Base-by-base conservation (phyloP, 1,140 invertebrate species). In the Aphaenogaster ashmeadi region DNA sequence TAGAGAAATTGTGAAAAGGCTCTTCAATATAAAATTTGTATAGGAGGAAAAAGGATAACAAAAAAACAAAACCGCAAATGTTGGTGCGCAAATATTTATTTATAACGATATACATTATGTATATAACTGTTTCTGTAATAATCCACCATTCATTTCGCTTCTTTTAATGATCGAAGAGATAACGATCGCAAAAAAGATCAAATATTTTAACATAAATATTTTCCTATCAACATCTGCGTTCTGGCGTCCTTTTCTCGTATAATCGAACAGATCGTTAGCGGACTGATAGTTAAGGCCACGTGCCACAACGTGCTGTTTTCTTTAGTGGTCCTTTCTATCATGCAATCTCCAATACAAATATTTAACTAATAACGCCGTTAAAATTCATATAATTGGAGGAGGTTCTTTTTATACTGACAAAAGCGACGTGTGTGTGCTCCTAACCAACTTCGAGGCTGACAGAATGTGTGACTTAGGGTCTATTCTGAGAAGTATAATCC, bases 151-250 rank as follows among this genome's bases (percentile, higher is more conserved):
- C 1, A 58, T 77, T 77, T 64, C 44, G 41, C 18, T 64, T 79
- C 9, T 50, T 27, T 36, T 47, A 79, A 36, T 64, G 41, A 62
- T 64, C 6, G 11, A 38, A 52, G 50, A 74, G 69, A 71, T 71
- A 75, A 58, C 5, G 36, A 52, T 27, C 13, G n/a, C 36, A 75
- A 8, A 27, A 38, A 58, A 21, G n/a, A 13, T 67, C 7, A 56
- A 75, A 75, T 13, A 54, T 41, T 58, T 58, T 54, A 75, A 75
- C 3, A 38, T 27, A 74, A 74, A 74, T 58, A 56, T 74, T 74
- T 74, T 21, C 52, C 5, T 3, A 74, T 56, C 50, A 4, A 36
- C 27, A 54, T 72, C 18, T 56, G 52, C 36, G 11, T 56, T 36
- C 52, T 56, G 11, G 5, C 18, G 21, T 36, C 13, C 60, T 54